Evolutionary conservation across 1,140 invertebrate species (phyloP), one percentile per base, ranked within the genome.

Genomic region (Drosophila equinoxialis): DNA sequence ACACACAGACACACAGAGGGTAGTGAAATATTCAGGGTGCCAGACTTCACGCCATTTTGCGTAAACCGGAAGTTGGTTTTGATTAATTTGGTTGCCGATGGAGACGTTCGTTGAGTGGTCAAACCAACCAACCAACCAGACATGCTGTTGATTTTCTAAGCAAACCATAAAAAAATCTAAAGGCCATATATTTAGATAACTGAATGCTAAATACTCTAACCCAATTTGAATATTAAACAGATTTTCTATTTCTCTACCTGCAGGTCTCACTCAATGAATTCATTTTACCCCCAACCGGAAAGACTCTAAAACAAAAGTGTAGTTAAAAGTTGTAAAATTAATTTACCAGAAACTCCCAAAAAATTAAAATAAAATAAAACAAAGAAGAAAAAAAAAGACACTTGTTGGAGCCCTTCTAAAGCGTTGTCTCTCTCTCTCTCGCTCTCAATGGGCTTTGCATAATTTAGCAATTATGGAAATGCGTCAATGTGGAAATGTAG

Each of bases 61-160:
- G 87, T 90, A 90, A 90, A 84, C 87, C 87, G 87, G 87, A 90
- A 90, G 87, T 90, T 74, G 63, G 83, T 90, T 90, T 90, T 90
- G 87, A 90, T 90, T 90, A 90, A 90, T 90, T 90, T 90, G 81
- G 72, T 75, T 77, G 87, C 79, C 79, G 79, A 90, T 82, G 83
- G 87, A 90, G 74, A 80, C 77, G 81, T 69, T 73, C 65, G 71
- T 41, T 72, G 72, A 79, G 75, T 74, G 72, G 77, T 71, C 68
- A 68, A 68, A 33, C 42, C 26, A 68, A 45, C 63, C 41, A 54
- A 51, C 17, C 26, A 66, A 55, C 35, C 35, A 65, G 48, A 54
- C 35, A 37, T 37, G 35, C 35, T 37, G 35, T 35, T 75, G 79
- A 71, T 71, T 82, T 79, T 79, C 65, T 65, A 68, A 73, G 58